Conservation (phyloP, 1,140 invertebrate genomes). For the Drosophila elegans region DNA sequence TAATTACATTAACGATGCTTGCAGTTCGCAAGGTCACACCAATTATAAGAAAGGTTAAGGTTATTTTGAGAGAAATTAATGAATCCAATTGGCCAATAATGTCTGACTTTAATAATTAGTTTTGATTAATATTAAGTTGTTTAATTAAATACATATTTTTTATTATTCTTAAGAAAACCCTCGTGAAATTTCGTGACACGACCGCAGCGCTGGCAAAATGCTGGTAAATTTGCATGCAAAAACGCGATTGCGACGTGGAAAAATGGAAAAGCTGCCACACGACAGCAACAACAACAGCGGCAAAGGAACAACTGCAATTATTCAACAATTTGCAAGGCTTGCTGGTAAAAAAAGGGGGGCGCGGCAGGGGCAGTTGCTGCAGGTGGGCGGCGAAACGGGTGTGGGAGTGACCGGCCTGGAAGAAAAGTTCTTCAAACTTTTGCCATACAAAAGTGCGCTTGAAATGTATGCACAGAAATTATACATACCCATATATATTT, state of each 20-base stretch:
- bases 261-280: slow-evolving; percentile 61
- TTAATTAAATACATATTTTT: no score
- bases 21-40: neutral
- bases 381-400: slow-evolving; percentile 3
- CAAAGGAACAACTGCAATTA: slow-evolving; percentile 71
- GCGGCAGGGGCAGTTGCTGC: neutral
- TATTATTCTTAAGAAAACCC: neutral
- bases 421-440: slow-evolving; percentile 53
- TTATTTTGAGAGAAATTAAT: no score
- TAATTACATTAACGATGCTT: slow-evolving; percentile 1
- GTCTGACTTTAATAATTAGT: no score
- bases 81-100: no score
- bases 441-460: slow-evolving; percentile 34
- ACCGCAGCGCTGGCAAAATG: neutral
- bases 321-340: slow-evolving; percentile 73
- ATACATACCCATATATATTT: slow-evolving; percentile 4
- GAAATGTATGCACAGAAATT: slow-evolving; percentile 22
- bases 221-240: slow-evolving; percentile 55
- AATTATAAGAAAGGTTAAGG: neutral
- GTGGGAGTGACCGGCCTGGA: slow-evolving; percentile 15
- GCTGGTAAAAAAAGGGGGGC: slow-evolving; percentile 17
- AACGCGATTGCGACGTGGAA: slow-evolving; percentile 48
- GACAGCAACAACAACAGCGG: slow-evolving; percentile 24
- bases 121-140: no score
- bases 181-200: slow-evolving; percentile 1